phyloP scores from a whole-genome alignment of 2,888 invertebrate genomes.

The Agrotis puta region DNA sequence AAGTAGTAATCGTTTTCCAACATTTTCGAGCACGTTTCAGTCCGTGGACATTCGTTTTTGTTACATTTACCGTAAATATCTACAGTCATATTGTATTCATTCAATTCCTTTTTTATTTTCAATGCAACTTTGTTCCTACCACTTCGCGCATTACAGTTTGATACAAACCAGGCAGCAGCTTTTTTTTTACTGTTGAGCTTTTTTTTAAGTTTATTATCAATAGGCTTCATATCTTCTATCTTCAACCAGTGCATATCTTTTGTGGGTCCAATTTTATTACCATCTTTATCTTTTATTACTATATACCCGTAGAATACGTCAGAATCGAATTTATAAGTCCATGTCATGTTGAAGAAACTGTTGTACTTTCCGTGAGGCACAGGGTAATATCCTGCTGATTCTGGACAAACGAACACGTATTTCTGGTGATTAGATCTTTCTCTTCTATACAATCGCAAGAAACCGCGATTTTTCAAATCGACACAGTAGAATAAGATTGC shows the following conservation, averaged over 20 bases:
- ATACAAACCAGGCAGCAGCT: constrained; percentile 81
- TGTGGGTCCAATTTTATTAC: constrained; percentile 71
- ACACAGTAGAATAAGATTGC: constrained; percentile 38
- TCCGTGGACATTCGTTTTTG: constrained; percentile 15
- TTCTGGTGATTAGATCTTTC: constrained; percentile 36
- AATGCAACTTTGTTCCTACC: constrained; percentile 66
- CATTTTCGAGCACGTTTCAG: constrained; percentile 63
- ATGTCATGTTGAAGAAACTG: constrained; percentile 78
- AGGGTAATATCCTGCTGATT: constrained; percentile 74
- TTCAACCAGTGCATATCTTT: constrained; percentile 73
- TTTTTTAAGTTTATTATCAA: constrained; percentile 66
- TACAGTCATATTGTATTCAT: constrained; percentile 66
- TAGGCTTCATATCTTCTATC: constrained; percentile 69
- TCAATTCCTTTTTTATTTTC: constrained; percentile 66
- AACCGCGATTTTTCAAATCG: background rate
- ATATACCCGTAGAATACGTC: constrained; percentile 75
- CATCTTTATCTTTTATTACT: constrained; percentile 66
- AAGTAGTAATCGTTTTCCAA: constrained; percentile 77
- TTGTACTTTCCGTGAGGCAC: constrained; percentile 68
- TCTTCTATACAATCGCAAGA: constrained; percentile 19
- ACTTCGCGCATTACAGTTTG: constrained; percentile 72
- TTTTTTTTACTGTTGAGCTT: constrained; percentile 71
- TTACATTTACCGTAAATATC: constrained; percentile 79
- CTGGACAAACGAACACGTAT: constrained; percentile 65
- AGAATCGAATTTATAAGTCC: constrained; percentile 77